Conservation (phyloP, 2,113 vertebrate species). For the Mustela lutreola region DNA sequence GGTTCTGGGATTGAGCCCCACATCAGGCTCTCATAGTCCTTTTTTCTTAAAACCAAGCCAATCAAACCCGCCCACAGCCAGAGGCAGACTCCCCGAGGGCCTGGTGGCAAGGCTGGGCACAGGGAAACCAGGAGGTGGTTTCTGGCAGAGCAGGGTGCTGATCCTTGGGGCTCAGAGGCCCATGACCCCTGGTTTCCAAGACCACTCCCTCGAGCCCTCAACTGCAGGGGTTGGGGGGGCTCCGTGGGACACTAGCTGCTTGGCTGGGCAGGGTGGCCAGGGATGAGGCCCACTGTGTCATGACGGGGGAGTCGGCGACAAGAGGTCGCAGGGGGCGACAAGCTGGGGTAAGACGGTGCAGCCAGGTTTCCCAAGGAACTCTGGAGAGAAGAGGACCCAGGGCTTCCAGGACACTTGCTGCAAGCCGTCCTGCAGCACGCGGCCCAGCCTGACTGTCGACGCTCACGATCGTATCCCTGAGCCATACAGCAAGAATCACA, state of each 20-base stretch:
- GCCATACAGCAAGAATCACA: neutral
- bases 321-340: neutral
- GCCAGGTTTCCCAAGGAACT: neutral
- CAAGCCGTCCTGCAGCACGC: neutral
- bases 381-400: neutral
- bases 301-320: no score
- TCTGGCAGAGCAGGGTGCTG: no score
- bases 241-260: accelerated
- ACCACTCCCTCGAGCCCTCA: neutral
- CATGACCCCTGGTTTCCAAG: no score
- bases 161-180: no score
- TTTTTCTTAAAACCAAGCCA: neutral
- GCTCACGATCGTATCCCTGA: neutral
- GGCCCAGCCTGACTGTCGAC: neutral
- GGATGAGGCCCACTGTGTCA: neutral
- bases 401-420: neutral
- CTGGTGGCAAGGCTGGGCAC: no score
- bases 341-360: neutral
- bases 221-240: neutral
- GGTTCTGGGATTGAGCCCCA: no score
- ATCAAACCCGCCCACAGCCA: neutral
- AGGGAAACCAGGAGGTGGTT: neutral
- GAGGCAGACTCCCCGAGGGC: neutral
- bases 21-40: neutral
- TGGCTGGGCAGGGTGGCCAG: neutral